Evolutionary conservation across 64 coral and sea anemone genomes (phyloP).

Genomic region (Hydrozoanthus tunicans): DNA sequence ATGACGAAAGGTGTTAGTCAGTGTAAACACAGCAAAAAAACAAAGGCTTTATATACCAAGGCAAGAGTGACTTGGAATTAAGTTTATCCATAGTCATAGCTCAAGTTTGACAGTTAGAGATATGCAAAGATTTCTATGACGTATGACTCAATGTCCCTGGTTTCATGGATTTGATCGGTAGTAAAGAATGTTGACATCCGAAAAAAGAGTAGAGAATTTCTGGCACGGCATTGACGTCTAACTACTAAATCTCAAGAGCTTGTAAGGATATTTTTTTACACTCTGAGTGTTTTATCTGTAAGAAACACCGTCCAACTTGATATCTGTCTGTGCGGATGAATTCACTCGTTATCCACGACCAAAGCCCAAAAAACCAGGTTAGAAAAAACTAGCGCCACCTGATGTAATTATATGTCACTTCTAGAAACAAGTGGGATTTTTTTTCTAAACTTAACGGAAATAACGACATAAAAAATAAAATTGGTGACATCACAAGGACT

Average conservation of each 20-base stretch:
- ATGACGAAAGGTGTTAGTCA: constrained; percentile 31
- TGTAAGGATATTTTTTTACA: constrained; percentile 3
- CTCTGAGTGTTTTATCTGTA: not conserved
- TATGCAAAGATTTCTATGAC: constrained; percentile 40
- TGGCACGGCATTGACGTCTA: not conserved
- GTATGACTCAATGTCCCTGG: not conserved
- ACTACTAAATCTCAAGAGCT: not conserved
- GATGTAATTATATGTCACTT: too few species aligned
- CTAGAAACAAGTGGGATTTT: not conserved
- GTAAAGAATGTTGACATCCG: constrained; percentile 16
- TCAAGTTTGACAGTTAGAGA: constrained; percentile 32
- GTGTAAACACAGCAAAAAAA: constrained; percentile 29
- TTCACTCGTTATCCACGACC: too few species aligned
- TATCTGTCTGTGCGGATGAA: too few species aligned
- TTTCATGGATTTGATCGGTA: not conserved
- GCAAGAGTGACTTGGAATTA: constrained; percentile 26
- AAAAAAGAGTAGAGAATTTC: not conserved
- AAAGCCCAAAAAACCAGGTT: not conserved
- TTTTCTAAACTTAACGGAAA: not conserved
- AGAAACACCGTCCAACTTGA: too few species aligned
- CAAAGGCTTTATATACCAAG: constrained; percentile 9
- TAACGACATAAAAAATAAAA: not conserved
- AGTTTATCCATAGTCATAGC: constrained; percentile 30
- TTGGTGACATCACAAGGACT: constrained; percentile 9
- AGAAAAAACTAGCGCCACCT: too few species aligned